Percentiles rank a stretch among this genome's conserved stretches.
Conservation (phyloP, 30 jellyfish, hydroid and myxozoan genomes). For the Cassiopea xamachana region DNA sequence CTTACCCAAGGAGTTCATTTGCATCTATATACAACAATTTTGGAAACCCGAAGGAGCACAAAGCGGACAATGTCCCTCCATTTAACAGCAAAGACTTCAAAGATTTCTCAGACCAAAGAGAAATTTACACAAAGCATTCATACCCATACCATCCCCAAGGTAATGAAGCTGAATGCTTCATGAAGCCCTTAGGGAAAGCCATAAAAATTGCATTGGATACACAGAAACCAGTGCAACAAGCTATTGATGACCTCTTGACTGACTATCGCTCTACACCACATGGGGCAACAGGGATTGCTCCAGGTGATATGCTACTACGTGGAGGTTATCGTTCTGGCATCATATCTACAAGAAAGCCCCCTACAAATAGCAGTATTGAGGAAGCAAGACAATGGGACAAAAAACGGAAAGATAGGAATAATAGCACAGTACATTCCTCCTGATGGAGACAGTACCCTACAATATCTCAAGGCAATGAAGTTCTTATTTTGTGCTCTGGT, state of each 20-base stretch:
- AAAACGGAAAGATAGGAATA: background rate
- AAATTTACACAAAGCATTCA: slow-evolving; percentile 14
- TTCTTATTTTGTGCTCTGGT: slow-evolving; percentile 8
- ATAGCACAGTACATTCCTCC: background rate
- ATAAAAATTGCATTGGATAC: slow-evolving; percentile 12
- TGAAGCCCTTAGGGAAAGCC: slow-evolving; percentile 71
- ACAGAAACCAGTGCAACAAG: slow-evolving; percentile 13
- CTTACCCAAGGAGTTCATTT: slow-evolving; percentile 58
- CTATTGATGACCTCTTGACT: slow-evolving; percentile 2
- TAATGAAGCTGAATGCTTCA: slow-evolving; percentile 56
- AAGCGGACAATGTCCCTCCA: slow-evolving; percentile 77
- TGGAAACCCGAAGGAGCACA: slow-evolving; percentile 68
- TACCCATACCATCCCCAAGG: slow-evolving; percentile 71
- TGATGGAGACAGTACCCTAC: slow-evolving; percentile 4
- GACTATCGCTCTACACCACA: slow-evolving; percentile 46
- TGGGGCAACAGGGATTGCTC: slow-evolving; percentile 56
- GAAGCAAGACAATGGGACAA: slow-evolving; percentile 4
- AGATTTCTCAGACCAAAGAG: slow-evolving; percentile 34
- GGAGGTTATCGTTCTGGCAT: slow-evolving; percentile 39
- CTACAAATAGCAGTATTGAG: background rate
- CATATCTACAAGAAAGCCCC: slow-evolving; percentile 11
- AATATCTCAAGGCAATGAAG: slow-evolving; percentile 35
- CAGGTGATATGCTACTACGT: slow-evolving; percentile 57
- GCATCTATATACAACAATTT: slow-evolving; percentile 33
- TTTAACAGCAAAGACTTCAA: slow-evolving; percentile 42